Percentiles rank a stretch among this genome's conserved stretches.
Evolutionary conservation across 2,888 invertebrate genomes (phyloP).

Genomic region (Carterocephalus palaemon): DNA sequence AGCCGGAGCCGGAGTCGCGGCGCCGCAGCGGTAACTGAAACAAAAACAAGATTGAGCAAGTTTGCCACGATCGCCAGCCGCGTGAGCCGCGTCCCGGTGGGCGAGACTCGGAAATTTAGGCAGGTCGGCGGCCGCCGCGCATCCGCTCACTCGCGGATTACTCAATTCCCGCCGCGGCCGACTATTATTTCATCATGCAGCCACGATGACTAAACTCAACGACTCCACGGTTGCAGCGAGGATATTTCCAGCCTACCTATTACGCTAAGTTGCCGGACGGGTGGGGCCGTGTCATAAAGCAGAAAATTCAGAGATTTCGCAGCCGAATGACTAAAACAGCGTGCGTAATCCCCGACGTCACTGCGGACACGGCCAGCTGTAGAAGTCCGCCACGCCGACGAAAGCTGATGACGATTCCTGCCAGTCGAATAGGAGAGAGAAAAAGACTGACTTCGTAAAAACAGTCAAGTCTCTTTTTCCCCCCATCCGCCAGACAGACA

Average conservation of each 20-base stretch:
- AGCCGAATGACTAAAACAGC: conserved; percentile 65
- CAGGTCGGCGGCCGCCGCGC: conserved; percentile 33
- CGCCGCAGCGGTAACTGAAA: conserved; percentile 42
- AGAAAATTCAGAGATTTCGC: conserved; percentile 76
- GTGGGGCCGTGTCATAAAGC: conserved; percentile 52
- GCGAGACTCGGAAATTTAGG: conserved; percentile 56
- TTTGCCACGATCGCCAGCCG: conserved; percentile 46
- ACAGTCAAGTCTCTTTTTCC: conserved; percentile 83
- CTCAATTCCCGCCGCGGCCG: conserved; percentile 64
- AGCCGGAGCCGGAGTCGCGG: conserved; percentile 22
- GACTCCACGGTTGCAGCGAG: conserved; percentile 56
- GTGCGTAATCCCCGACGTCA: conserved; percentile 75
- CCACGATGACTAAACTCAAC: conserved; percentile 55
- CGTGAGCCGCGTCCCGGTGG: conserved; percentile 49
- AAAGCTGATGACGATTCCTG: conserved; percentile 56
- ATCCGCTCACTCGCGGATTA: conserved; percentile 64
- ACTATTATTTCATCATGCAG: conserved; percentile 61
- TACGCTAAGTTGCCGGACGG: conserved; percentile 32
- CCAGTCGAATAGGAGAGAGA: conserved; percentile 86
- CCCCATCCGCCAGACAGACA: conserved; percentile 75
- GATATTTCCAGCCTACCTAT: conserved; percentile 48
- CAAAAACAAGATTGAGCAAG: conserved; percentile 43
- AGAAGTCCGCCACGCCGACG: conserved; percentile 21
- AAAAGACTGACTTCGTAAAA: conserved; percentile 84
- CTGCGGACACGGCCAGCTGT: conserved; percentile 59